A percentile compares a stretch with the other conserved stretches of the same genome.
These are phyloP conservation scores for Acromyrmex heyeri DNA, from an alignment of 1,140 invertebrate genomes.

Conservation along the genomic window DNA sequence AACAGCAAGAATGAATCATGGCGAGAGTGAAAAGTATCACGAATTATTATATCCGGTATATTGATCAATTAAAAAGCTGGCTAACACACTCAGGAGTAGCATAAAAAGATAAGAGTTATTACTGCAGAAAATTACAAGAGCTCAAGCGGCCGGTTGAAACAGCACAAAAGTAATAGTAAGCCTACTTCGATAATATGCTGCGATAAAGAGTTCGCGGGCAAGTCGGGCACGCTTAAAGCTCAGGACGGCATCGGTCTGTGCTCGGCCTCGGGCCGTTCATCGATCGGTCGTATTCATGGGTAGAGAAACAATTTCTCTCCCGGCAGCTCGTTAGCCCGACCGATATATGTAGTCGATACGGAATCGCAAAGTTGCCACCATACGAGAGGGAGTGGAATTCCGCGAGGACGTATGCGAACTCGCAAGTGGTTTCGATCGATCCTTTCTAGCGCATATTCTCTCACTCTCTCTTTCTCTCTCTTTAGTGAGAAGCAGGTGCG, in stretches of 20 bases:
- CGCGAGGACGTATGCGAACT: conserved; percentile 58
- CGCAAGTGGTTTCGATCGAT: conserved; percentile 64
- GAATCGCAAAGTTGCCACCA: conserved; percentile 61
- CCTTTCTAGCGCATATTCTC: not conserved
- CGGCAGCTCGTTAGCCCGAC: conserved; percentile 58
- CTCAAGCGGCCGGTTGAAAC: conserved; percentile 10
- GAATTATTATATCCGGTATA: conserved; percentile 8
- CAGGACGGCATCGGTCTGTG: conserved; percentile 36
- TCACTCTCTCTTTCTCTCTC: not conserved
- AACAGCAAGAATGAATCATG: not conserved
- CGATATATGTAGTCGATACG: conserved; percentile 60
- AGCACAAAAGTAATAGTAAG: conserved; percentile 42
- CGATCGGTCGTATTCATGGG: conserved; percentile 56
- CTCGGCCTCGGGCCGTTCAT: conserved; percentile 29
- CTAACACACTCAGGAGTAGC: not conserved
- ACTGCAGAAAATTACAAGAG: conserved; percentile 49
- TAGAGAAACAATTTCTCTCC: conserved; percentile 68
- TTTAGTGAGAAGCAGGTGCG: conserved; percentile 58
- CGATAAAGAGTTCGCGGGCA: conserved; percentile 50
- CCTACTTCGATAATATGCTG: conserved; percentile 46
- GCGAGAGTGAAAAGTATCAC: not conserved
- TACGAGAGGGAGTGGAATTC: conserved; percentile 57
- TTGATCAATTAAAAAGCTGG: conserved; percentile 17
- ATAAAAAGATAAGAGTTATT: conserved; percentile 61
- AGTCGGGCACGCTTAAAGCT: conserved; percentile 43